Conservation (phyloP, 2,888 invertebrate genomes). For the Sussaba pulchella region DNA sequence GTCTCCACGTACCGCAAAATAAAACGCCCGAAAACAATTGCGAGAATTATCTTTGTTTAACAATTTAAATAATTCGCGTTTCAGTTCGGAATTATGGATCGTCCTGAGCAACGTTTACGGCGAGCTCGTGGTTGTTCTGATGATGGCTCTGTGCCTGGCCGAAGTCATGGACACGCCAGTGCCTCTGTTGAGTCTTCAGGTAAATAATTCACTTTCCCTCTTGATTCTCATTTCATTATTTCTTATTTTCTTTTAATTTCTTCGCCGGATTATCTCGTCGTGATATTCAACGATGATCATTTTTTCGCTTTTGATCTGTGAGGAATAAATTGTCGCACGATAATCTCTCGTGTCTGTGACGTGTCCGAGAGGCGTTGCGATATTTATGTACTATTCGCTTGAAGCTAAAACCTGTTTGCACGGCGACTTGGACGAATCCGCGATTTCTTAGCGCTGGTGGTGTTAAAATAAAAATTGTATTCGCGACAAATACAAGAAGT, state of each 20-base stretch:
- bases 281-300: no score
- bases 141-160: conserved; percentile 85
- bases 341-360: no score
- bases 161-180: conserved; percentile 86
- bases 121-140: conserved; percentile 85
- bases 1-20: no score
- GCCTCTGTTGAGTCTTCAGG: conserved; percentile 85
- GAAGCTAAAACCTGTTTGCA: conserved; percentile 21
- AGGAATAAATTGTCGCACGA: no score
- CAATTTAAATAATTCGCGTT: no score
- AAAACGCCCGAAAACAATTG: no score
- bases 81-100: conserved; percentile 85
- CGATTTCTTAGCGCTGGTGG: background rate
- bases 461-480: background rate
- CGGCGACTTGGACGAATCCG: background rate
- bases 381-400: conserved; percentile 33
- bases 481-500: background rate
- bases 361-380: conserved; percentile 5
- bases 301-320: no score
- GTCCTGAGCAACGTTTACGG: conserved; percentile 86
- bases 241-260: background rate
- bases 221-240: background rate
- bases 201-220: conserved; percentile 71
- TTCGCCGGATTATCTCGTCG: no score
- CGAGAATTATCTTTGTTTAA: no score